A percentile compares a stretch with the other conserved stretches of the same genome.
These are phyloP conservation scores for Cyrtorhinus lividipennis DNA, from an alignment of 1,140 invertebrate species.

Conservation along the genomic window DNA sequence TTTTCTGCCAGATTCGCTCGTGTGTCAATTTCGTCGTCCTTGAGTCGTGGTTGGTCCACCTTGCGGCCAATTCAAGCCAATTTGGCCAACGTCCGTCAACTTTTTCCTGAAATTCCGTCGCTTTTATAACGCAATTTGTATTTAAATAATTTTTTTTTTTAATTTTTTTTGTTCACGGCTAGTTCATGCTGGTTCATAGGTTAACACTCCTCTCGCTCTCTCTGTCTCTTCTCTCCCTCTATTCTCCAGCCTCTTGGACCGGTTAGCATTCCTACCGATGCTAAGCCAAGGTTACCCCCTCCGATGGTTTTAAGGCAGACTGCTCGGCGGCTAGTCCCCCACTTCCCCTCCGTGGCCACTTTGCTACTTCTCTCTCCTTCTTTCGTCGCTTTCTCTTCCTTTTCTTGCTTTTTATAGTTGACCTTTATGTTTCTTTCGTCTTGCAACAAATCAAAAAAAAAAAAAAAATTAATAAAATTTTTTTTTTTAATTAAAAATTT, in stretches of 20 bases:
- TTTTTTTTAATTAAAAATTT: too few relatives aligned
- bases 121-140: too few relatives aligned
- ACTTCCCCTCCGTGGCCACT: not conserved
- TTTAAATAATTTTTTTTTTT: too few relatives aligned
- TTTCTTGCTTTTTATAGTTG: not conserved
- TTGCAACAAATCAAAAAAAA: too few relatives aligned
- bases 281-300: conserved; percentile 9
- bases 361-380: conserved; percentile 1
- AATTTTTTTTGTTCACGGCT: not conserved
- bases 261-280: conserved; percentile 9
- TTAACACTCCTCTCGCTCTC: not conserved
- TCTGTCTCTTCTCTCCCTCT: not conserved
- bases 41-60: too few relatives aligned
- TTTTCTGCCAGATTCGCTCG: too few relatives aligned
- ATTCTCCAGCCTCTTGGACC: not conserved
- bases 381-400: conserved; percentile 3
- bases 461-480: too few relatives aligned
- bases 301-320: conserved; percentile 7
- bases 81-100: too few relatives aligned
- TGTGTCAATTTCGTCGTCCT: too few relatives aligned
- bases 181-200: conserved; percentile 1
- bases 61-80: too few relatives aligned
- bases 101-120: too few relatives aligned
- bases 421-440: too few relatives aligned
- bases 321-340: not conserved